These are phyloP conservation scores for Psylliodes chrysocephalus DNA, from an alignment of 2,888 invertebrate species.

Conservation along the genomic window DNA sequence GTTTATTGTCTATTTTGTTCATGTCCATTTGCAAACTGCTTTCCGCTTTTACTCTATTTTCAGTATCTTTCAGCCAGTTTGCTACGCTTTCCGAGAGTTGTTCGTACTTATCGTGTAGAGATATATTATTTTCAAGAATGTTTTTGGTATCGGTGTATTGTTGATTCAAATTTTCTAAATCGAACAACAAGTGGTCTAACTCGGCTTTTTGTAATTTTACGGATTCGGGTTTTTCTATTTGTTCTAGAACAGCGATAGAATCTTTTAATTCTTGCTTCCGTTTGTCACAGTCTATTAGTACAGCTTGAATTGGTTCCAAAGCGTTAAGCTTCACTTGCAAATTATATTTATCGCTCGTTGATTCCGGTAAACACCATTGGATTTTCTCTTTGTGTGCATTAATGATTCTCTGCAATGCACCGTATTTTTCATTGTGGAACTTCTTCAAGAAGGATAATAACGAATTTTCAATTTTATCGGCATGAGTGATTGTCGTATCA, in stretches of 20 bases:
- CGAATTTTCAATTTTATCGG: constrained; percentile 83
- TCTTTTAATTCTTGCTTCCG: constrained; percentile 76
- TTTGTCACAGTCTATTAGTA: constrained; percentile 76
- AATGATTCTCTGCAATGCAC: constrained; percentile 82
- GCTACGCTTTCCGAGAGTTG: constrained; percentile 77
- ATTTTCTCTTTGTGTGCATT: constrained; percentile 87
- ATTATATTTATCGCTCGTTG: constrained; percentile 90
- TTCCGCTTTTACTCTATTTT: constrained; percentile 79
- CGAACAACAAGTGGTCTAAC: constrained; percentile 75
- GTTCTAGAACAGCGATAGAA: constrained; percentile 76
- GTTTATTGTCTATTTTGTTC: constrained; percentile 75
- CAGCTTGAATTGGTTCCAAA: constrained; percentile 78
- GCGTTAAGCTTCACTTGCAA: constrained; percentile 90
- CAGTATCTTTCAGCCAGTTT: constrained; percentile 82
- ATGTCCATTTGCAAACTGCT: constrained; percentile 77
- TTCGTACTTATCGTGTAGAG: constrained; percentile 85
- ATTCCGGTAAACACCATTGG: constrained; percentile 90
- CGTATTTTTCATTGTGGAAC: constrained; percentile 85
- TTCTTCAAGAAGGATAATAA: constrained; percentile 86
- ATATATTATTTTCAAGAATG: constrained; percentile 76
- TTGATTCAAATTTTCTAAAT: constrained; percentile 76
- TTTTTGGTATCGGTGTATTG: constrained; percentile 76
- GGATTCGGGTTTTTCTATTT: constrained; percentile 78
- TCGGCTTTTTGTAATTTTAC: constrained; percentile 75
- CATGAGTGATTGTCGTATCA: constrained; percentile 80